Conservation (phyloP, 2,113 vertebrate species). For the Leucosticte australis region DNA sequence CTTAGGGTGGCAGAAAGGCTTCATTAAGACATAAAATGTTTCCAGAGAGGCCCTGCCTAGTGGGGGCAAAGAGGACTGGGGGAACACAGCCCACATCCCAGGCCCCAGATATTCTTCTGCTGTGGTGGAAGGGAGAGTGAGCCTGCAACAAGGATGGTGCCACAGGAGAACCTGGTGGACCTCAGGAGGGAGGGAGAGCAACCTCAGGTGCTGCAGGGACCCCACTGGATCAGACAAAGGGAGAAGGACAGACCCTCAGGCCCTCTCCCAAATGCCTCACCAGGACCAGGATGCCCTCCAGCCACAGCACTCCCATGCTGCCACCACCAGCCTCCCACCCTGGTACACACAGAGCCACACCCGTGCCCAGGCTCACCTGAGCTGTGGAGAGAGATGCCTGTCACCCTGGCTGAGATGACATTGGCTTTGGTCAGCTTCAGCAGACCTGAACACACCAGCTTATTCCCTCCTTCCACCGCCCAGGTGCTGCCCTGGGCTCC, state of each 20-base stretch:
- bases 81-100: not conserved
- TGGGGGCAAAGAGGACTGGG: not conserved
- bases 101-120: not conserved
- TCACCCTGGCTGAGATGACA: slow-evolving; percentile 84
- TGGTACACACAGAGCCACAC: not conserved
- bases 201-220: not conserved
- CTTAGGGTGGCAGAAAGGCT: not conserved
- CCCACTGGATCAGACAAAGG: not conserved
- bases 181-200: not conserved
- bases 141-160: not conserved
- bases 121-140: not conserved
- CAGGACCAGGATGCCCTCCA: not conserved
- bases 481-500: slow-evolving; percentile 93
- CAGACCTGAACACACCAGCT: slow-evolving; percentile 89
- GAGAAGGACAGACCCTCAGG: not conserved
- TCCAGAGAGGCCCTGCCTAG: not conserved
- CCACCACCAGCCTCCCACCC: not conserved
- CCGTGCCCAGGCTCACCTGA: slow-evolving; percentile 64
- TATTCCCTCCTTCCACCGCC: slow-evolving; percentile 97
- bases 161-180: not conserved
- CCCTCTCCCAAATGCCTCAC: not conserved
- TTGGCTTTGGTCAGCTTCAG: slow-evolving; percentile 90
- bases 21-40: not conserved
- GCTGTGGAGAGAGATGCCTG: slow-evolving; percentile 77
- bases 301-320: not conserved